Evolutionary conservation across 2,113 vertebrate genomes (phyloP), one percentile per base, ranked within the genome.

Genomic region (Prionailurus bengalensis): DNA sequence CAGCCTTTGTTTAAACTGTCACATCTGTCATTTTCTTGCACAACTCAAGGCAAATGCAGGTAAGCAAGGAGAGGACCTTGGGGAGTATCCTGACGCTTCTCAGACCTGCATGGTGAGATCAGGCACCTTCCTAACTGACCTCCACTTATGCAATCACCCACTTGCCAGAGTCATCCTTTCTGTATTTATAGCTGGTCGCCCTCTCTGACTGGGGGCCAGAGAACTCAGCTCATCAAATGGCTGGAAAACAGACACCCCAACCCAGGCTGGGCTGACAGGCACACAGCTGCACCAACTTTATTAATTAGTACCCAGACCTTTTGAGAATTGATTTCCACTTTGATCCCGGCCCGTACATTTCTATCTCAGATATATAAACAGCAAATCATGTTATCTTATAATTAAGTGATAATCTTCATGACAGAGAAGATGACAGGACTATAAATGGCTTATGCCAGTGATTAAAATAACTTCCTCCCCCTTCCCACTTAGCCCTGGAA

Each of bases 351-450:
- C 82, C 82, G 73, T 31, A 36, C 97, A 88, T 96, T 98, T 98
- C 84, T 97, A 48, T 96, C 93, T 95, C 82, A 36, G 93, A 97
- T 98, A 97, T 94, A 94, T 95, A 98, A 98, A 15, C 42, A 96
- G 93, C 76, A 96, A 95, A 97, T 96, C 97, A 98, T 98, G 42
- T 95, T 96, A 98, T 97, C 97, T 98, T 99, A 98, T 97, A 98
- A 97, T 97, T 98, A 98, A 98, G 97, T 95, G 90, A 96, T 97
- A 98, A 97, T 96, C 94, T 93, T 96, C 78, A 83, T 51, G 66
- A 94, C 95, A 98, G 96, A 91, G 74, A 93, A 96, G 97, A 93
- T 97, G 70, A 96, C 88, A 98, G 86, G 27, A 68, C 97, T 98
- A 98, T 97, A 98, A 98, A 95, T 98, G 89, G 73, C 91, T 98